Evolutionary conservation across 2,113 vertebrate species (phyloP), one percentile per base, ranked within the genome.

Genomic region (Anoura caudifer): DNA sequence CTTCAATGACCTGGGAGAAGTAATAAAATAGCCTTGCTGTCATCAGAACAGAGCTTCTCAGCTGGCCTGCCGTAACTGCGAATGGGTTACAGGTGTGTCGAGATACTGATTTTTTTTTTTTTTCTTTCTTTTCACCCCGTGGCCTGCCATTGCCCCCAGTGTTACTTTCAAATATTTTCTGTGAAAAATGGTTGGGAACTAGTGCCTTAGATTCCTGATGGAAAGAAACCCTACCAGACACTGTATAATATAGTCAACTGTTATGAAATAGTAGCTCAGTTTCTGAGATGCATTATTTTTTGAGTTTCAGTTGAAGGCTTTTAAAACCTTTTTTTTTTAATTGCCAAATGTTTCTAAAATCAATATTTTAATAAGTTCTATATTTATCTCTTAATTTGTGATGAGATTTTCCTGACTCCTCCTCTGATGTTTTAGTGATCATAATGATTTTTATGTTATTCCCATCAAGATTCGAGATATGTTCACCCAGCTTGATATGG

Each of bases 401-500:
- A 38, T 9, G 0, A 38, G 24, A 45, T 28, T 87, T 93, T 61
- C 50, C 45, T 28, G 31, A 17, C 90, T 95, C 13, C 26, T 94
- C 54, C 59, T 56, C 52, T 85, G 52, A 65, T 15, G 6, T 77
- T 67, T 73, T 26, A 75, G 16, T 92, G 88, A 82, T 47, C 26
- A 36, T 80, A 28, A 50, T 52, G 15, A 54, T 52, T 90, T 94
- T 92, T 87, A 2, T 91, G 16, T 72, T 93, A 15, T 91, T 94
- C 88, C 91, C 83, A 4, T 83, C 95, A 98, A 99, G 99, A 92
- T 99, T 94, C 99, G 99, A 86, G 99, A 99, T 83, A 33, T 99
- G 38, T 90, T 99, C 81, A 98, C 98, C 90, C 99, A 99, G 81
- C 98, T 99, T 98, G 99, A 99, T 96, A 99, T 99, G 99, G 99